These are phyloP conservation scores for Caenorhabditis latens DNA, from an alignment of 1,140 invertebrate genomes.

Conservation along the genomic window DNA sequence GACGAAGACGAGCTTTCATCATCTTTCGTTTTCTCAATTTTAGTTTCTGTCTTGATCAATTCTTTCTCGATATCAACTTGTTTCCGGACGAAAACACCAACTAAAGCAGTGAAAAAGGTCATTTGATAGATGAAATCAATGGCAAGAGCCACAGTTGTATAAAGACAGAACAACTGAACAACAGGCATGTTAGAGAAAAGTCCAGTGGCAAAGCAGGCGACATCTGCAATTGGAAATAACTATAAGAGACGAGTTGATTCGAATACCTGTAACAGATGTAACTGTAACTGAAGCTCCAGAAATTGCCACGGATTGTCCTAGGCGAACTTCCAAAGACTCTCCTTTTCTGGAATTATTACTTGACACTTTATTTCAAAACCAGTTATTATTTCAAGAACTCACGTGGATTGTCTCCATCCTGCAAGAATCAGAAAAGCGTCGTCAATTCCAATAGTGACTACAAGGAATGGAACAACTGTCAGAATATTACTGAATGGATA, in stretches of 20 bases:
- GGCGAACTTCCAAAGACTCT: conserved; percentile 66
- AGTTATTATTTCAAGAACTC: conserved; percentile 27
- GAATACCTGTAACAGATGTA: conserved; percentile 66
- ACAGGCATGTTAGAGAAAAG: conserved; percentile 75
- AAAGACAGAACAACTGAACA: conserved; percentile 74
- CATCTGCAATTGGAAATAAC: conserved; percentile 66
- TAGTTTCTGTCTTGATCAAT: conserved; percentile 1
- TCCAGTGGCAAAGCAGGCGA: conserved; percentile 76
- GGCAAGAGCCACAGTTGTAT: conserved; percentile 73
- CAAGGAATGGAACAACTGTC: conserved; percentile 75
- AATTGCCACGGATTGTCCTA: conserved; percentile 73
- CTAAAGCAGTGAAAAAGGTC: conserved; percentile 73
- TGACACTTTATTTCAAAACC: no score
- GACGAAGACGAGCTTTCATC: conserved; percentile 1
- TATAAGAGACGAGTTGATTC: not conserved
- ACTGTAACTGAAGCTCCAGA: conserved; percentile 75
- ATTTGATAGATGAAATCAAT: conserved; percentile 75
- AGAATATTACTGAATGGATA: conserved; percentile 74
- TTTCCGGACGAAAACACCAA: conserved; percentile 69
- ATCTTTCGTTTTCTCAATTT: conserved; percentile 53
- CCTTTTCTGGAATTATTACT: conserved; percentile 62
- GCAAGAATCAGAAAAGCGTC: conserved; percentile 75
- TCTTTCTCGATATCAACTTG: conserved; percentile 66
- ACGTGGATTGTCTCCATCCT: conserved; percentile 75
- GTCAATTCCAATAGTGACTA: conserved; percentile 75